Conservation (phyloP, 2,797 vertebrate species). For the Siniperca scherzeri region DNA sequence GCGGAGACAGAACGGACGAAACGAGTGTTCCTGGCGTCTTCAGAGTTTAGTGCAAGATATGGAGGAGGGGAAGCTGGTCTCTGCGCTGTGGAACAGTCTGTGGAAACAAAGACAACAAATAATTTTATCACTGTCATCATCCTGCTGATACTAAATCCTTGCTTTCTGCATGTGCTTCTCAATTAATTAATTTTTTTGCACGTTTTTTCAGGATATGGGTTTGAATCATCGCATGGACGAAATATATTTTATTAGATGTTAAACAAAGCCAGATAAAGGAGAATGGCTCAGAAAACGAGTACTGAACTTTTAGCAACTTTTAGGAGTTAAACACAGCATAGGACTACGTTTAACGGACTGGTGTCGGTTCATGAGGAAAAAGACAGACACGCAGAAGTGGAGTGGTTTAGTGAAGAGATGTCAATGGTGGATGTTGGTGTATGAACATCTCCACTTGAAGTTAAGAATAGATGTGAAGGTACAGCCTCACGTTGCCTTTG, state of each 20-base stretch:
- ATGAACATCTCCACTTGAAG: not conserved
- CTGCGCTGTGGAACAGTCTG: constrained; percentile 79
- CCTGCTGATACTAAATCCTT: not conserved
- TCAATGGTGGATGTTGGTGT: not conserved
- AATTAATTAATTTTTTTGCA: not conserved
- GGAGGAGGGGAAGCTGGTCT: constrained; percentile 84
- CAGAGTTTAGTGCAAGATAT: constrained; percentile 88
- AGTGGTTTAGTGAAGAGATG: not conserved
- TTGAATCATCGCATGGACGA: not conserved
- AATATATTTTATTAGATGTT: not conserved
- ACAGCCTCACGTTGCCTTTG: not conserved
- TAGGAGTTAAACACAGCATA: not conserved
- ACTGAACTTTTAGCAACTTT: not conserved
- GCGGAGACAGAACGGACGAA: constrained; percentile 65
- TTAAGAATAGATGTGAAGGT: not conserved
- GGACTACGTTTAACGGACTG: not conserved
- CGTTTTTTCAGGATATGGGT: not conserved
- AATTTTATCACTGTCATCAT: not conserved
- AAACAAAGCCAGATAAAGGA: not conserved
- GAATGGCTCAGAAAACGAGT: not conserved
- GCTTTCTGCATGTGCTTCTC: not conserved
- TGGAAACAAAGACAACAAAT: constrained; percentile 24
- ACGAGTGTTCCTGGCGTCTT: constrained; percentile 83
- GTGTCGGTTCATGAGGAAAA: not conserved
- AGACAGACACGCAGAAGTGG: not conserved